Base-by-base conservation (phyloP, 2,797 vertebrate genomes). In the Myotis planiceps region DNA sequence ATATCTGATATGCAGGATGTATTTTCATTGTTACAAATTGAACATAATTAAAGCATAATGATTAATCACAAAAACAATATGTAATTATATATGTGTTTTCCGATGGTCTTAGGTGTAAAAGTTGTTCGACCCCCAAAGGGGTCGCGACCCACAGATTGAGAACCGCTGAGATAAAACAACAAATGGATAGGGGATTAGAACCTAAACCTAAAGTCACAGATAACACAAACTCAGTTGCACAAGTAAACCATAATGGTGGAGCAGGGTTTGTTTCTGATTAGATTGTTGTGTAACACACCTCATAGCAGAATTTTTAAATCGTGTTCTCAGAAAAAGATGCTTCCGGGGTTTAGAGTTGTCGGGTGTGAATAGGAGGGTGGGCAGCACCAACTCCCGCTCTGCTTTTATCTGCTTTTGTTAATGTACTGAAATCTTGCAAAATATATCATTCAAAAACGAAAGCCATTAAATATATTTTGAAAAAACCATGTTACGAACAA, bases 371-470 rank as follows among this genome's bases (percentile, higher is more conserved):
- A 71, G 8, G 19, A 71, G 7, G 5, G 3, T 32, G 3, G 53
- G 0, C 1, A 19, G 0, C 10, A 29, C 0, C 14, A 39, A 6
- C 16, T 75, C 1, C 5, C 0, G 49, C 14, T 27, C 18, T 55
- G 47, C 23, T 32, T 25, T 42, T 71, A 49, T 49, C 47, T 32
- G 10, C 29, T 87, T 72, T 76, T 58, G 21, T 42, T 6, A 29
- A 6, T 45, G 79, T 25, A 9, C 25, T 72, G 39, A 79, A 7
- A 6, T 34, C 71, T 14, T 89, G 0, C 9, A 60, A 72, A 80
- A 23, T 66, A 66, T 84, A 90, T 51, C 6, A 69, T 39, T 72
- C 27, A 18, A 32, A 79, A 90, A 74, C 4, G 7, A 3, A 13
- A 29, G 2, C 21, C 49, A 47, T 12, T 74, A 5, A 53, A 18